Evolutionary conservation across 2,797 vertebrate genomes (phyloP).

Genomic region (Picus viridis): DNA sequence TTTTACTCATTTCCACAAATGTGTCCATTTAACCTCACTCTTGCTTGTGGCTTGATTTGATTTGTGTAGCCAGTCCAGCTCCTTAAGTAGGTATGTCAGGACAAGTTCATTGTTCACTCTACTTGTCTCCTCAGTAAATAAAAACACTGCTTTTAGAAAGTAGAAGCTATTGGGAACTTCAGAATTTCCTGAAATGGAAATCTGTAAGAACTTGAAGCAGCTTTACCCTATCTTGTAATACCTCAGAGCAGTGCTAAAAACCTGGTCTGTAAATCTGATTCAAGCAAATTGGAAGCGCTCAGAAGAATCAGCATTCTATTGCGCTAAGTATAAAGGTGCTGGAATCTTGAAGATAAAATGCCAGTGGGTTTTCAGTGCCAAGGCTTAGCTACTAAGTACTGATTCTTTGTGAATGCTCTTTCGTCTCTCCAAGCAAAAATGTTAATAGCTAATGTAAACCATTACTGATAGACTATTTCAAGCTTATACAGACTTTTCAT

Average conservation of each 20-base stretch:
- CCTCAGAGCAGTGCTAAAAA: slow-evolving; percentile 42
- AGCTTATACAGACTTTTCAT: background rate
- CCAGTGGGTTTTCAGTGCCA: slow-evolving; percentile 49
- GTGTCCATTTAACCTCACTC: background rate
- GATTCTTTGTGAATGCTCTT: slow-evolving; percentile 24
- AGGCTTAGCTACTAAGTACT: slow-evolving; percentile 25
- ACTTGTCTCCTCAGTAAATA: background rate
- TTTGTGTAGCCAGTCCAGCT: background rate
- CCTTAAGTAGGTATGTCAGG: background rate
- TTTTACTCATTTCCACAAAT: background rate
- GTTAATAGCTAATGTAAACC: slow-evolving; percentile 38
- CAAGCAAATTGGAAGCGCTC: slow-evolving; percentile 59
- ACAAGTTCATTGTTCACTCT: background rate
- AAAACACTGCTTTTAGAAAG: slow-evolving; percentile 42
- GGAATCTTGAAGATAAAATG: slow-evolving; percentile 61
- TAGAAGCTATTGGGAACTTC: slow-evolving; percentile 20
- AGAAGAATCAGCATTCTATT: slow-evolving; percentile 60
- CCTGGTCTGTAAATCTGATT: slow-evolving; percentile 61
- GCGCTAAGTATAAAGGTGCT: slow-evolving; percentile 65
- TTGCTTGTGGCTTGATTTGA: background rate
- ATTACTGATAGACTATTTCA: background rate
- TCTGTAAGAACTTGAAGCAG: slow-evolving; percentile 13
- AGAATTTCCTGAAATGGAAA: background rate
- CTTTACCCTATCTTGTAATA: slow-evolving; percentile 37
- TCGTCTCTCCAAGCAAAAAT: slow-evolving; percentile 15